A percentile compares a stretch with the other conserved stretches of the same genome.
phyloP scores from a whole-genome alignment of 92 coral and sea anemone genomes.

The Epizoanthus illoricatus region DNA sequence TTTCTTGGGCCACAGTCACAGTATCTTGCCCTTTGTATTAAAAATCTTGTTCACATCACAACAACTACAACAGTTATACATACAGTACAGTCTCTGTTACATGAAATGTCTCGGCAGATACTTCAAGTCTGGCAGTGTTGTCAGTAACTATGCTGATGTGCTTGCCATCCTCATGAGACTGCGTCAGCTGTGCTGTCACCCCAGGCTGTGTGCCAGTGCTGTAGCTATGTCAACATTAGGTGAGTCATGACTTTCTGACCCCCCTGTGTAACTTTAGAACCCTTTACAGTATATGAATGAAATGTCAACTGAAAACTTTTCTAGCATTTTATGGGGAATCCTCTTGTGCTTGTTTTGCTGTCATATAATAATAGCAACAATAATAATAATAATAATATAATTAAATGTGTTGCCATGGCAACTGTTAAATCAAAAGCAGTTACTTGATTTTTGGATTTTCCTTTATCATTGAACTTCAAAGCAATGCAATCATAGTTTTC shows the following conservation, averaged over 20 bases:
- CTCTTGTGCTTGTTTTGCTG: not conserved
- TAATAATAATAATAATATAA: no score
- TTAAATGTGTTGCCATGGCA: no score
- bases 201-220: slow-evolving; percentile 70
- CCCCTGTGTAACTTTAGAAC: not conserved
- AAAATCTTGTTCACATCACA: no score
- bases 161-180: slow-evolving; percentile 78
- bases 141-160: slow-evolving; percentile 79
- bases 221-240: slow-evolving; percentile 22
- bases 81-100: not conserved
- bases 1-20: no score
- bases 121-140: slow-evolving; percentile 59
- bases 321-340: not conserved
- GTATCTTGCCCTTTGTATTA: no score
- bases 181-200: slow-evolving; percentile 83
- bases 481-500: no score
- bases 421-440: no score
- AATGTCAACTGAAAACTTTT: not conserved
- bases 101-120: slow-evolving; percentile 41
- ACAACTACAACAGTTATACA: not conserved
- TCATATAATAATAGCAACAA: no score
- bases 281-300: not conserved
- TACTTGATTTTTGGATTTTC: no score
- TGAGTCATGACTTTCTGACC: not conserved
- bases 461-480: no score